Evolutionary conservation across 2,797 vertebrate genomes (phyloP), one percentile per base, ranked within the genome.

Genomic region (Telmatherina bonti): DNA sequence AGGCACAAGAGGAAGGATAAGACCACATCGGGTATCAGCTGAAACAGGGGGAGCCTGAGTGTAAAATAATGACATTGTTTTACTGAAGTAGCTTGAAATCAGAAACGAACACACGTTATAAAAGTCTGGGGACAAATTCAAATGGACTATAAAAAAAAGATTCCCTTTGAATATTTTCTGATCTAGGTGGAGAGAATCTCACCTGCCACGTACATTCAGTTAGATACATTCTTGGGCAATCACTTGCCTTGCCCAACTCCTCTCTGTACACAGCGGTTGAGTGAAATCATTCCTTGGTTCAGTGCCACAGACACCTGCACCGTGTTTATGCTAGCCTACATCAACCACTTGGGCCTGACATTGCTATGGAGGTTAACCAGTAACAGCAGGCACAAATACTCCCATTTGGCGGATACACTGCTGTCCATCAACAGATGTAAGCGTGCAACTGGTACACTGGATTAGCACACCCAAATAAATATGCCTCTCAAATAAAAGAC

Each of bases 261-360:
- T 55, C 72, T 49, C 26, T 27, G 47, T 36, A 62, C 63, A 62
- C 70, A 56, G 31, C 72, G 55, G 31, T 62, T 24, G 54, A 41
- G 76, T 86, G 59, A 89, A 72, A 76, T 89, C 70, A 87, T 64
- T 74, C 29, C 18, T 82, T 84, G 78, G 72, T 72, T 70, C 51
- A 3, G 56, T 59, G 78, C 85, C 72, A 67, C 33, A 26, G 7
- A 77, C 74, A 86, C 80, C 79, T 88, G 81, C 66, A 58, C 2
- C 0, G 56, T 83, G 74, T 91, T 91, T 89, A 79, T 22, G 4
- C 74, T 81, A 78, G 73, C 74, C 63, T 74, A 63, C 52, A 35
- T 72, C 77, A 72, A 72, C 58, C 67, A 30, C 29, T 71, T 22
- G 18, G 61, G 70, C 77, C 78, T 36, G 52, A 85, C 79, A 65